Base-by-base conservation (phyloP, 2,797 vertebrate genomes). In the Cetoscarus ocellatus region DNA sequence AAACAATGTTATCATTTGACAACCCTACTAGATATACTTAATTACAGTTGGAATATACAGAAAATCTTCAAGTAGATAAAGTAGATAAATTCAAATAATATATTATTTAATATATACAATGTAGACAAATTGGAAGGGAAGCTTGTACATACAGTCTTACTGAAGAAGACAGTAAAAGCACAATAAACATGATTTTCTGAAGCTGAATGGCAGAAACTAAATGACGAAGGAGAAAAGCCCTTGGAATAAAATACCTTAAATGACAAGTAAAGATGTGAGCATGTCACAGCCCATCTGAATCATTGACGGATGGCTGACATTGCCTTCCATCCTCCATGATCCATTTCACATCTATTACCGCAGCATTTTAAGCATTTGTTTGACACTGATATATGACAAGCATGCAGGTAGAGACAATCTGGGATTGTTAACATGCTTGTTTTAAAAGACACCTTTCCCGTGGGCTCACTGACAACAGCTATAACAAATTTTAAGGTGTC, bases 311-410 rank as follows among this genome's bases (percentile, higher is more conserved):
- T 82, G 73, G 69, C 63, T 75, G 64, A 68, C 64, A 69, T 70
- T 62, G 66, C 27, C 68, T 75, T 79, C 48, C 51, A 14, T 74
- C 75, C 58, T 71, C 64, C 57, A 56, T 56, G 10, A 77, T 53
- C 77, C 54, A 65, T 87, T 87, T 77, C 75, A 68, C 70, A 75
- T 66, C 71, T 51, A 66, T 84, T 88, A 74, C 72, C 60, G 15
- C 58, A 73, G 43, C 53, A 18, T 66, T 75, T 77, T 59, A 53
- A 58, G 68, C 35, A 60, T 68, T 68, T 53, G 63, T 69, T 56
- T 75, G 75, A 71, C 75, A 77, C 48, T 69, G 58, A 82, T 70
- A 40, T 72, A 59, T 51, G 51, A 49, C 8, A 8, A 67, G 34
- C 5, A 6, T 51, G 49, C 43, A 51, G 35, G 69, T 51, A 34